These are phyloP conservation scores for Campylorhamphus procurvoides DNA, from an alignment of 2,113 vertebrate genomes.

Conservation along the genomic window DNA sequence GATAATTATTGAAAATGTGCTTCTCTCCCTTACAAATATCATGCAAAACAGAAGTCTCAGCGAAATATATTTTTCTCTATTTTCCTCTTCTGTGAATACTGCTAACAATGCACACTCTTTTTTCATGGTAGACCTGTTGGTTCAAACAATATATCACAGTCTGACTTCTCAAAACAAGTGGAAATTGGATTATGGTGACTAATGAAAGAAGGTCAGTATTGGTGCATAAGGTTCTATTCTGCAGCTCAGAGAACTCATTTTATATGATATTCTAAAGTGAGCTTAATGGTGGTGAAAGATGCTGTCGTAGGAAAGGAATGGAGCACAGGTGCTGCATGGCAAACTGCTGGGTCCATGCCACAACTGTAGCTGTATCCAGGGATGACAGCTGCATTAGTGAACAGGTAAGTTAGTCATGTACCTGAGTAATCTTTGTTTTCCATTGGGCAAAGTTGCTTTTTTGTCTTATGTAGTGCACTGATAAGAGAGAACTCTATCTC, in stretches of 20 bases:
- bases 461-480: neutral
- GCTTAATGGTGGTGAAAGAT: neutral
- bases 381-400: neutral
- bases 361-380: neutral
- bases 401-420: neutral
- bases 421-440: neutral
- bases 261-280: neutral
- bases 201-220: neutral
- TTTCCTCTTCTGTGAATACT: neutral
- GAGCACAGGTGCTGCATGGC: neutral
- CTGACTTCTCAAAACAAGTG: neutral
- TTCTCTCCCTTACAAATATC: neutral
- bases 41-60: neutral
- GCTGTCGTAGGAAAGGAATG: neutral
- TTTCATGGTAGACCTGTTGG: neutral
- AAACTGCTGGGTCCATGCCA: neutral
- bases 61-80: neutral
- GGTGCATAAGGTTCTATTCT: neutral
- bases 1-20: neutral
- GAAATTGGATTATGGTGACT: slow-evolving; percentile 1
- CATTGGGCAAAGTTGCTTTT: neutral
- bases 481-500: neutral
- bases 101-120: neutral
- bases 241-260: neutral
- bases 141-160: slow-evolving; percentile 10